These are phyloP conservation scores for Paracentrotus lividus DNA, from an alignment of 53 echinoderm and acorn worm genomes.

Conservation along the genomic window DNA sequence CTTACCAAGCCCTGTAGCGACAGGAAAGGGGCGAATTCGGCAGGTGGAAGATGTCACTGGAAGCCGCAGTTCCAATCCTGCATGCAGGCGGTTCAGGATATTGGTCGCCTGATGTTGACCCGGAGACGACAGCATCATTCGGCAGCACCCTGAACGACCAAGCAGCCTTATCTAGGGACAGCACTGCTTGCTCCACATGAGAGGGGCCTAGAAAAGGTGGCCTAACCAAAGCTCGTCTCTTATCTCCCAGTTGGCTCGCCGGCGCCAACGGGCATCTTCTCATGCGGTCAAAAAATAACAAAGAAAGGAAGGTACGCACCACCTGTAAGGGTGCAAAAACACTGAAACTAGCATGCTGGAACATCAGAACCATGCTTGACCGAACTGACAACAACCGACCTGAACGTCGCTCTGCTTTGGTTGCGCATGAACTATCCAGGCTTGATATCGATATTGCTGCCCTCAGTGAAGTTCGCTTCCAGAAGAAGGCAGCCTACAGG, in stretches of 20 bases:
- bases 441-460: slow-evolving; percentile 65
- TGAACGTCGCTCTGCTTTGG: slow-evolving; percentile 4
- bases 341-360: neutral
- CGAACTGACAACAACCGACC: neutral
- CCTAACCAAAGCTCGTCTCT: too few relatives aligned
- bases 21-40: too few relatives aligned
- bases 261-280: neutral
- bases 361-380: slow-evolving; percentile 18
- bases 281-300: neutral
- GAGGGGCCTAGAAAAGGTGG: neutral
- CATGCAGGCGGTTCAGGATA: too few relatives aligned
- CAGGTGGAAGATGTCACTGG: neutral
- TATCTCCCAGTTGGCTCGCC: neutral
- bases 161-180: slow-evolving; percentile 77
- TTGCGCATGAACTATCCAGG: slow-evolving; percentile 50
- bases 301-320: neutral
- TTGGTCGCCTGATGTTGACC: too few relatives aligned
- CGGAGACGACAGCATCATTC: slow-evolving; percentile 65
- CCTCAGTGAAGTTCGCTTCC: too few relatives aligned
- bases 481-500: too few relatives aligned
- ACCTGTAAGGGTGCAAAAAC: slow-evolving; percentile 19
- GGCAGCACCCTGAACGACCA: slow-evolving; percentile 68
- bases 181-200: slow-evolving; percentile 75
- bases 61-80: too few relatives aligned
- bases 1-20: neutral